A percentile compares a stretch with the other conserved stretches of the same genome.
Conservation (phyloP, 2,113 vertebrate species). For the Plecturocebus donacophilus region DNA sequence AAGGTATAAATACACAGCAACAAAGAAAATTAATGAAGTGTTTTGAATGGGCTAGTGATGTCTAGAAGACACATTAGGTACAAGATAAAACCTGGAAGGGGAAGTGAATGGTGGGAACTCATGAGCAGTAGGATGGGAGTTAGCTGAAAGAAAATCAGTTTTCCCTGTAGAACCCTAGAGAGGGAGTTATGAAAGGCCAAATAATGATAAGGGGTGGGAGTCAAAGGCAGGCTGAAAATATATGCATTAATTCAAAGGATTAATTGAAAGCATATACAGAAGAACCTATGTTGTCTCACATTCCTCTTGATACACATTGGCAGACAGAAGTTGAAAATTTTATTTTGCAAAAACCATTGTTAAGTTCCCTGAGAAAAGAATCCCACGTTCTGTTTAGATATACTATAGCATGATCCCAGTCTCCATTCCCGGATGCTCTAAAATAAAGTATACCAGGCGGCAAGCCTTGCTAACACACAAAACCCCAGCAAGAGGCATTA, state of each 20-base stretch:
- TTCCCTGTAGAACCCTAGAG: neutral
- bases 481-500: neutral
- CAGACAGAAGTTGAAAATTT: neutral
- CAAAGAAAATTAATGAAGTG: neutral
- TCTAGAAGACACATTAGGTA: neutral
- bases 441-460: neutral
- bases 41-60: neutral
- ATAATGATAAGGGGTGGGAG: neutral
- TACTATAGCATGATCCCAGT: neutral
- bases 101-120: neutral
- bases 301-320: neutral
- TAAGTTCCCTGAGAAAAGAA: neutral
- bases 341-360: neutral
- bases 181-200: neutral
- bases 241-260: neutral
- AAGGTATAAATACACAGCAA: neutral
- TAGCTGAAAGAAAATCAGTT: neutral
- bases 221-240: neutral
- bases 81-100: neutral
- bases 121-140: neutral
- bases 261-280: neutral
- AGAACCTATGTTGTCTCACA: neutral
- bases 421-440: neutral
- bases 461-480: neutral
- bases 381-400: neutral